Evolutionary conservation across 2,113 vertebrate genomes (phyloP), one percentile per base, ranked within the genome.

Genomic region (Macrotus californicus): DNA sequence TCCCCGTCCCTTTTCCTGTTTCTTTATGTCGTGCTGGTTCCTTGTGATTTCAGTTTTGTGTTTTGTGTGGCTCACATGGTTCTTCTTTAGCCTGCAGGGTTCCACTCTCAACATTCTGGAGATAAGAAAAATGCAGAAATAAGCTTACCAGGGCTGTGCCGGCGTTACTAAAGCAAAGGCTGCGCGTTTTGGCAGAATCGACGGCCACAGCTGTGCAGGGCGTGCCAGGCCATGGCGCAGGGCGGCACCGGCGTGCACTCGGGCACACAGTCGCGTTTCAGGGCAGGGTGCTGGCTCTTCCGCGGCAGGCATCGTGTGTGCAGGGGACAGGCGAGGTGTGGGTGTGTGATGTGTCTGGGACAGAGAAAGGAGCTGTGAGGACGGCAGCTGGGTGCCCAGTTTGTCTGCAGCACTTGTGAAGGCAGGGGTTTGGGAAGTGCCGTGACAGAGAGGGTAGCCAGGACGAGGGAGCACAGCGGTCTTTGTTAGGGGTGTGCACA

Each of bases 21-120:
- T 73, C 39, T 93, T 8, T 52, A 14, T 94, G 59, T 73, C 15
- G 43, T 76, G 34, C 91, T 97, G 83, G 24, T 54, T 50, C 4
- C 5, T 94, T 76, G 89, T 46, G 34, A 41, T 87, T 84, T 97
- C 19, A 94, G 10, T 11, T 22, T 84, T 69, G 13, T 67, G 13
- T 90, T 73, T 95, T 48, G 75, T 52, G 18, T 72, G 64, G 36
- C 67, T 86, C 34, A 21, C 16, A 3, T 12, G 94, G 31, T 69
- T 75, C 36, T 76, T 16, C 15, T 61, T 7, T 36, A 77, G 21
- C 31, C 83, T 64, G 13, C 9, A 96, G 67, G 11, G 22, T 92
- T 95, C 26, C 84, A 67, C 77, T 96, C 97, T 95, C 59, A 97
- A 75, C 9, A 6, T 87, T 64, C 13, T 95, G 24, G 7, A 96